Conservation (phyloP, 2,113 vertebrate genomes). For the Lamprotornis superbus region DNA sequence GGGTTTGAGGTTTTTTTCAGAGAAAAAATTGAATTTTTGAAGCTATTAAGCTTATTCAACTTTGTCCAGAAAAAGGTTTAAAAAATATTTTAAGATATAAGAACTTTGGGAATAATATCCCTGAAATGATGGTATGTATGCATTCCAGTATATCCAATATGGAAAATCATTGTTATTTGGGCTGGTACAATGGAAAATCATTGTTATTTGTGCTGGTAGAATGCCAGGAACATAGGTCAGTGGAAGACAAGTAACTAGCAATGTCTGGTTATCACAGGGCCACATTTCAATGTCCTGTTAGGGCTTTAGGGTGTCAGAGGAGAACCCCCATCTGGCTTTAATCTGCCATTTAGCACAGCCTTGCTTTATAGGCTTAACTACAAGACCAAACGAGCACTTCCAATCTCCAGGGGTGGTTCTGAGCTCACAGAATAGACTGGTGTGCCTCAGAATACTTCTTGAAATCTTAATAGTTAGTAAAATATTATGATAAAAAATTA, state of each 20-base stretch:
- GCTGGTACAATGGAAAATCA: background rate
- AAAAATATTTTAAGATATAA: background rate
- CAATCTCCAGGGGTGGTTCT: background rate
- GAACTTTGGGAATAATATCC: background rate
- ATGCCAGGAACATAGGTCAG: background rate
- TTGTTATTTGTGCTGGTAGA: background rate
- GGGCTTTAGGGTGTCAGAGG: background rate
- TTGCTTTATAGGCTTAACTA: background rate
- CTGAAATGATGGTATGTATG: background rate
- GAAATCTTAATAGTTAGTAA: background rate
- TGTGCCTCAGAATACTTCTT: background rate
- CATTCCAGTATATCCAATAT: rapidly evolving
- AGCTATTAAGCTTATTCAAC: background rate
- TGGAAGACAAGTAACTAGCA: background rate
- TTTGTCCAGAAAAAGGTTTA: background rate
- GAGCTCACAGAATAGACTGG: background rate
- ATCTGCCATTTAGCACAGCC: background rate
- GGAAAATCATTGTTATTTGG: background rate
- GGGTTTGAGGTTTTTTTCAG: background rate
- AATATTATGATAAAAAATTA: background rate
- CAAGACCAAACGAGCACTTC: background rate
- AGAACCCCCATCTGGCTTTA: background rate
- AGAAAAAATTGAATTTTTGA: background rate
- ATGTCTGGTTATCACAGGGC: background rate
- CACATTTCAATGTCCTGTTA: background rate